Base-by-base conservation (phyloP, 2,888 invertebrate genomes). In the Notodonta ziczac region DNA sequence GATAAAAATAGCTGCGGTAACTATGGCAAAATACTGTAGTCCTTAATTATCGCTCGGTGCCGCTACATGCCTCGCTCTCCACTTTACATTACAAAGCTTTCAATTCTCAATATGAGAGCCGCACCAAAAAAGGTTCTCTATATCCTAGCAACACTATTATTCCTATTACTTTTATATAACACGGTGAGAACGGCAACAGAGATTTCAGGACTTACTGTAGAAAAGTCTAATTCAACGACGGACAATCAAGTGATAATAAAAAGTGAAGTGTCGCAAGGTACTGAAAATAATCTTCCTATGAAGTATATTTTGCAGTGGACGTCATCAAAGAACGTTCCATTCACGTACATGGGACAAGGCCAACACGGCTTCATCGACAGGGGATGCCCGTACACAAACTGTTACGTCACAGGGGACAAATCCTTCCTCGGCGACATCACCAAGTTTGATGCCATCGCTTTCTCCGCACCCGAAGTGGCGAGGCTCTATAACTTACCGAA, bases 261-360 rank as follows among this genome's bases (percentile, higher is more conserved):
- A 9, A 46, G 32, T 62, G 50, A 57, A 50, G 16, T 50, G 50
- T 12, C 72, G 14, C 62, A 58, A 55, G 59, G 59, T 46, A 58
- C 39, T 5, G 14, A 14, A 5, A 42, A 65, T 40, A 67, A 40
- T 42, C 16, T 12, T 10, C 12, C 42, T 2, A 59, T 84, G 13
- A 87, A 88, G 73, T 85, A 88, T 63, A 88, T 90, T 62, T 71
- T 89, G 39, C 82, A 80, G 60, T 90, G 89, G 89, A 88, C 86
- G 4, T 74, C 78, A 2, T 64, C 77, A 5, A 59, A 66, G 24
- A 77, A 73, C 50, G 75, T 82, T 9, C 88, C 89, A 1, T 88
- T 89, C 61, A 73, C 77, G 10, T 83, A 80, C 59, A 82, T 90
- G 80, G 82, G 82, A 39, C 63, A 75, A 60, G 89, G 88, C 2